Evolutionary conservation across 1,140 invertebrate species (phyloP), one percentile per base, ranked within the genome.

Genomic region (Heterodera carotae): DNA sequence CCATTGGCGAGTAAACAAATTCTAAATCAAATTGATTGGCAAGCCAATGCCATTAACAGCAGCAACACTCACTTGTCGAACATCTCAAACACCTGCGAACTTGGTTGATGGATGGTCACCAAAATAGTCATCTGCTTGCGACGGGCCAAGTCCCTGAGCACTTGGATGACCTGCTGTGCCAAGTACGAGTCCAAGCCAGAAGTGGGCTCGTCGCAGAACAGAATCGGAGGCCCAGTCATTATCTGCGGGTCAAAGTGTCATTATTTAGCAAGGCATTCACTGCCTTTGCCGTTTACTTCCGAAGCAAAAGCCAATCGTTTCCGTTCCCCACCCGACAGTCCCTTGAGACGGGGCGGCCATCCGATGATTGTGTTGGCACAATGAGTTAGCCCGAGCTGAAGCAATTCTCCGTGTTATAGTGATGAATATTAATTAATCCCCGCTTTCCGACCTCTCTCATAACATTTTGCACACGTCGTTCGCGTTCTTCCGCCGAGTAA

Each of bases 121-220:
- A 98, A 67, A 56, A 98, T 92, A 0, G 95, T 97, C 85, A 95
- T 95, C 6, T 95, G 94, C 84, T 92, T 92, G 39, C 91, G 92
- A 59, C 90, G 88, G 0, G 94, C 93, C 88, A 91, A 80, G 15
- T 77, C 81, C 83, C 91, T 84, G 27, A 83, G 67, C 12, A 86
- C 92, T 92, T 27, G 92, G 22, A 93, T 91, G 1, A 94, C 92
- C 31, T 91, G 80, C 74, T 91, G 92, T 0, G 95, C 95, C 84
- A 95, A 96, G 83, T 92, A 95, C 0, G 95, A 94, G 88, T 98
- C 96, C 62, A 97, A 88, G 91, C 96, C 91, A 31, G 90, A 96
- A 0, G 96, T 98, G 1, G 96, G 95, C 86, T 98, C 96, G 87
- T 99, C 96, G 88, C 95, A 98, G 86, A 98, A 95, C 91, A 98